Percentiles rank a stretch among this genome's conserved stretches.
Evolutionary conservation across 2,888 invertebrate species (phyloP).

Genomic region (Athrips mouffetella): DNA sequence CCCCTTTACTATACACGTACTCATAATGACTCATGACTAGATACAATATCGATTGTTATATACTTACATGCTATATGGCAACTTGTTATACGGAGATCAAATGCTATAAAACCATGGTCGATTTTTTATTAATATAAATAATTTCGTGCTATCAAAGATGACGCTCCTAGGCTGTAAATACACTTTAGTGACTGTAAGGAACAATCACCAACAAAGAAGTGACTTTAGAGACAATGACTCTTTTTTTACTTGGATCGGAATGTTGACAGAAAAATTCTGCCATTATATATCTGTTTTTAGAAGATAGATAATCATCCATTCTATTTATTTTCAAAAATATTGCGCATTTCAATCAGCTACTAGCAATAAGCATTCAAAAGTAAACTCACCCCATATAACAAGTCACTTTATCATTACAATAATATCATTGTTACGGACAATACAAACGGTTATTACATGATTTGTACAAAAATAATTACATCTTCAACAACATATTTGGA

Average conservation of each 20-base stretch:
- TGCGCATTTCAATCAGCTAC: no score
- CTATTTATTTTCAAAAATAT: no score
- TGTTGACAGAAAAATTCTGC: no score
- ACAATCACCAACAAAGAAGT: background rate
- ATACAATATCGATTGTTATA: background rate
- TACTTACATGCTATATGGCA: conserved; percentile 1
- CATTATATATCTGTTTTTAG: no score
- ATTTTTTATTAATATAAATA: background rate
- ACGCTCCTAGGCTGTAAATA: no score
- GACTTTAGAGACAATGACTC: background rate
- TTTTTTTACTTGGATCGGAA: no score
- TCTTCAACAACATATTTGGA: background rate
- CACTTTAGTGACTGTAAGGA: no score
- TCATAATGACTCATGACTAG: conserved; percentile 16
- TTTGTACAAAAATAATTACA: conserved; percentile 10
- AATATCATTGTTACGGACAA: background rate
- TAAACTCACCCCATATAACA: background rate
- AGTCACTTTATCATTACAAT: background rate
- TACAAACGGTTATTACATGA: conserved; percentile 5
- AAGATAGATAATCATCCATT: no score
- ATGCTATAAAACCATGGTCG: background rate
- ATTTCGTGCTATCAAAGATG: no score
- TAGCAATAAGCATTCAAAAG: background rate
- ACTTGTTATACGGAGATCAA: background rate
- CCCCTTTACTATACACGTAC: conserved; percentile 25